Conservation (phyloP, 2,797 vertebrate genomes). For the Lagodon rhomboides region DNA sequence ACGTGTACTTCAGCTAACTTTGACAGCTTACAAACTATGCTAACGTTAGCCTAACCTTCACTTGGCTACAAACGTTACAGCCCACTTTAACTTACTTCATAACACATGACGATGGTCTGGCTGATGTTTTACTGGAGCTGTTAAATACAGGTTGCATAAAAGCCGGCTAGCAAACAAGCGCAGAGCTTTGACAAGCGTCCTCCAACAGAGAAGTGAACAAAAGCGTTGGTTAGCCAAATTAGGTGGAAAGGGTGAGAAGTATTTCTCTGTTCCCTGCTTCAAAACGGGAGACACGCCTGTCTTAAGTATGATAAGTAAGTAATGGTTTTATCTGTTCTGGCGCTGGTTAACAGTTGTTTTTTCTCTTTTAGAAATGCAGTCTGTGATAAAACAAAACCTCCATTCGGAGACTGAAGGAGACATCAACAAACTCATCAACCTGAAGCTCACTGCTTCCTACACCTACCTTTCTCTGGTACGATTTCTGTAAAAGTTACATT, state of each 20-base stretch:
- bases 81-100: slow-evolving; percentile 14
- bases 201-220: background rate
- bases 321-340: rapidly evolving
- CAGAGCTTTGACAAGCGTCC: background rate
- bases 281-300: rapidly evolving
- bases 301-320: background rate
- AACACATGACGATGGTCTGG: slow-evolving; percentile 23
- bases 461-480: slow-evolving; percentile 82
- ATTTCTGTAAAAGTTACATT: background rate
- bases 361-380: slow-evolving; percentile 80
- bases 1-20: background rate
- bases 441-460: slow-evolving; percentile 84
- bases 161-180: background rate
- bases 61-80: background rate
- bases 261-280: background rate
- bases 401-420: slow-evolving; percentile 81
- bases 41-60: background rate
- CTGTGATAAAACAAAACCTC: slow-evolving; percentile 81
- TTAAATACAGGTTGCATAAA: slow-evolving; percentile 31
- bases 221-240: background rate
- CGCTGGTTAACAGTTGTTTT: background rate
- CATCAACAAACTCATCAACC: slow-evolving; percentile 84
- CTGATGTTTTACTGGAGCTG: slow-evolving; percentile 23
- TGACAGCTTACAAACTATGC: background rate
- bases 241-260: background rate